phyloP scores from a whole-genome alignment of 1,140 invertebrate species.

The Lasioglossum baleicum region DNA sequence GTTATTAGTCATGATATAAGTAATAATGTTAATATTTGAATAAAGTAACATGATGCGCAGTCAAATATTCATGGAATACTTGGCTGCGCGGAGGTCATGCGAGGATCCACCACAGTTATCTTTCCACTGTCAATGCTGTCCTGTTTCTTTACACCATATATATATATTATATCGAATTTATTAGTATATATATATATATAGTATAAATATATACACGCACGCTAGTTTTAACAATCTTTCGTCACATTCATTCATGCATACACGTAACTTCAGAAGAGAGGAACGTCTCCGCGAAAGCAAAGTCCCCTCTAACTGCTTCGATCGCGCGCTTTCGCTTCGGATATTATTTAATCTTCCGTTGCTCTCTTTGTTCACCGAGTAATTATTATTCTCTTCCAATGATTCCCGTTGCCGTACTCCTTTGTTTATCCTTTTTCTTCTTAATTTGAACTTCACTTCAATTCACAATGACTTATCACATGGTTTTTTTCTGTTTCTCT shows the following conservation, averaged over 20 bases:
- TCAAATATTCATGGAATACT: slow-evolving; percentile 79
- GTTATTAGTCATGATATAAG: slow-evolving; percentile 76
- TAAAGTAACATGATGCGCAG: slow-evolving; percentile 76
- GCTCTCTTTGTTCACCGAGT: slow-evolving; percentile 58
- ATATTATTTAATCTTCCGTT: slow-evolving; percentile 53
- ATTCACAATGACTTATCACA: slow-evolving; percentile 80
- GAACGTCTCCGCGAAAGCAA: slow-evolving; percentile 63
- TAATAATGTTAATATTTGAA: slow-evolving; percentile 78
- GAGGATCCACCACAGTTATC: slow-evolving; percentile 77
- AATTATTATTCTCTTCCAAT: slow-evolving; percentile 64
- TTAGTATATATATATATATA: slow-evolving; percentile 71
- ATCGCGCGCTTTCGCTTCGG: slow-evolving; percentile 39
- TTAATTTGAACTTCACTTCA: slow-evolving; percentile 70
- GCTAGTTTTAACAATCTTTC: slow-evolving; percentile 72
- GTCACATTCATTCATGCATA: slow-evolving; percentile 69
- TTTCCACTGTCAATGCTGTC: slow-evolving; percentile 68
- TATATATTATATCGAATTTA: slow-evolving; percentile 73
- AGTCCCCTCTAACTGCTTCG: slow-evolving; percentile 56
- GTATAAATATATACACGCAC: slow-evolving; percentile 77
- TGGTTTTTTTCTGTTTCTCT: slow-evolving; percentile 63
- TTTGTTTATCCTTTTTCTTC: slow-evolving; percentile 48
- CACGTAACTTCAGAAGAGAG: slow-evolving; percentile 67
- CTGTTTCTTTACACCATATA: slow-evolving; percentile 72
- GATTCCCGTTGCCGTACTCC: slow-evolving; percentile 39
- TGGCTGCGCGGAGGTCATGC: slow-evolving; percentile 75